These are phyloP conservation scores for Spea multiplicata DNA, from an alignment of 2,113 vertebrate species.

Conservation along the genomic window DNA sequence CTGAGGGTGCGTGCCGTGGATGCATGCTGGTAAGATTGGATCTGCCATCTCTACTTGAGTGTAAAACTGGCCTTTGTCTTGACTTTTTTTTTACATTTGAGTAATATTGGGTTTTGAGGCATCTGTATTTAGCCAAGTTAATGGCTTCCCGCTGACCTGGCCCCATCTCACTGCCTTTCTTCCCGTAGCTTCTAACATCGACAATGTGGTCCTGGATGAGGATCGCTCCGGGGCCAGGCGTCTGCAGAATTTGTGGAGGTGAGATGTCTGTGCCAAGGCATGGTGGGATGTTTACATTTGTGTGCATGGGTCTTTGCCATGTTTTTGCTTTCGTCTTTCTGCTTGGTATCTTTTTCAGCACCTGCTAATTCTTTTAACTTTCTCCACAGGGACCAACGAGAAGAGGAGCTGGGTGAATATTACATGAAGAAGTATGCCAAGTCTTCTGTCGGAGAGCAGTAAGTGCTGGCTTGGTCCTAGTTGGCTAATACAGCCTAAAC, in stretches of 20 bases:
- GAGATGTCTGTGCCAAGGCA: not conserved
- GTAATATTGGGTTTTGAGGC: too few relatives aligned
- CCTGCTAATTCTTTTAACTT: not conserved
- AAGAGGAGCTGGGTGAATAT: conserved; percentile 89
- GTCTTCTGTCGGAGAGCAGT: conserved; percentile 85
- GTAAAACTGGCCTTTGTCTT: too few relatives aligned
- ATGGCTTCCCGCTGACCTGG: too few relatives aligned
- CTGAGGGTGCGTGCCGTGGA: too few relatives aligned
- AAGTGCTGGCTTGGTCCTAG: conserved; percentile 48
- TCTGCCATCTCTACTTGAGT: too few relatives aligned
- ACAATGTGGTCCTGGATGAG: conserved; percentile 83
- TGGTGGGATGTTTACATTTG: not conserved
- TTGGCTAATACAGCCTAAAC: too few relatives aligned
- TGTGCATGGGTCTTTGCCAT: not conserved
- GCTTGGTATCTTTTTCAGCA: too few relatives aligned
- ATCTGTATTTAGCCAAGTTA: too few relatives aligned
- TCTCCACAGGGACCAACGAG: conserved; percentile 78
- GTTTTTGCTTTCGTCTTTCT: too few relatives aligned
- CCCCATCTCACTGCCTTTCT: not conserved
- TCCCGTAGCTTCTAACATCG: conserved; percentile 76
- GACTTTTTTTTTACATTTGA: too few relatives aligned
- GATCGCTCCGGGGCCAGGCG: conserved; percentile 86
- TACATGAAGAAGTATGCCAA: conserved; percentile 96
- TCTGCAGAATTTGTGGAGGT: conserved; percentile 93
- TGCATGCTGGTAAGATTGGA: too few relatives aligned